Evolutionary conservation across 2,888 invertebrate genomes (phyloP), one percentile per base, ranked within the genome.

Genomic region (Chesias legatella): DNA sequence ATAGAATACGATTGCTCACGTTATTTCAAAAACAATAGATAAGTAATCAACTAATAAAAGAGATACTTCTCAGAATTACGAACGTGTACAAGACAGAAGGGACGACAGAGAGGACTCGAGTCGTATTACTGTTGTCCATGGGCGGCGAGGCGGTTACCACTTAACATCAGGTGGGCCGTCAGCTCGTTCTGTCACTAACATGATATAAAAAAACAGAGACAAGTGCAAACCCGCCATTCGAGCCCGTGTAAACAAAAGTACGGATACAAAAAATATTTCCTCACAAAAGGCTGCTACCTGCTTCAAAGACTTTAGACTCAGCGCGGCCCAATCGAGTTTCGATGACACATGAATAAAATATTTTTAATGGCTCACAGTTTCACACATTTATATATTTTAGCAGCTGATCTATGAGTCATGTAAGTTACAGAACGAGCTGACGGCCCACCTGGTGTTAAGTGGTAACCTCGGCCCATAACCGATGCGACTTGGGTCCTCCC

Each of bases 241-340:
- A 63, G 56, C 38, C 51, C 59, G 33, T 42, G 47, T 36, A 37
- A 44, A 74, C 67, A 76, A 79, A 76, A 73, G 72, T 67, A 48
- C 58, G 46, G 35, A 54, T 53, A 65, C 65, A 80, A 82, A 83
- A 79, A 82, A 46, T 48, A 56, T 55, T 50, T 53, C 61, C 67
- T 63, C 63, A 74, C 53, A 78, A 80, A 77, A 76, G 72, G 70
- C 60, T 58, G 67, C 82, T 85, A 85, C 85, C 85, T 85, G 83
- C 75, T 63, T 64, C 53, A 67, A 61, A 70, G 63, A 63, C n/a
- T n/a, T n/a, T n/a, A n/a, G n/a, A n/a, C n/a, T n/a, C n/a, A n/a
- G n/a, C n/a, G n/a, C n/a, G n/a, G n/a, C n/a, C n/a, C n/a, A n/a
- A n/a, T 63, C 51, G 55, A 58, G 54, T 66, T 69, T 66, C 67